Evolutionary conservation across 2,888 invertebrate genomes (phyloP).

Genomic region (Synergus japonicus): DNA sequence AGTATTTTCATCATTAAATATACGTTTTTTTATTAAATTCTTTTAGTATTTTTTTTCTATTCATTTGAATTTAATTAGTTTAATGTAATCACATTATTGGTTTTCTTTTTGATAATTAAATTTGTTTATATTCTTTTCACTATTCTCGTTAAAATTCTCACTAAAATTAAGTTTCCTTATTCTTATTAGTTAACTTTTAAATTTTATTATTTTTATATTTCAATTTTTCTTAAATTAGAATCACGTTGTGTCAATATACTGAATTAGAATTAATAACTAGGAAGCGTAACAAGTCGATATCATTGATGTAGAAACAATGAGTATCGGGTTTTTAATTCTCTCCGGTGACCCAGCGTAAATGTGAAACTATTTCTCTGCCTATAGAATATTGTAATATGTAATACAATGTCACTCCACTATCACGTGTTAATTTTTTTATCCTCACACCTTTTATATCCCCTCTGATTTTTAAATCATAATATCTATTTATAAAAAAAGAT

Average conservation of each 20-base stretch:
- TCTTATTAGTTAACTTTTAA: no score
- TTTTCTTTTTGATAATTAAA: no score
- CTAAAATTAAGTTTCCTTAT: no score
- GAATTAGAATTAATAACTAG: neutral
- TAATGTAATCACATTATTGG: no score
- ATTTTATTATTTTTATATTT: neutral
- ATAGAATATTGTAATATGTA: neutral
- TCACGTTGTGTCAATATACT: neutral
- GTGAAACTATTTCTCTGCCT: neutral
- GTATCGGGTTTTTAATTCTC: constrained; percentile 13
- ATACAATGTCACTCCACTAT: neutral
- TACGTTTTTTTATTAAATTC: no score
- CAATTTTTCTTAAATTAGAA: neutral
- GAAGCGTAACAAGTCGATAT: neutral
- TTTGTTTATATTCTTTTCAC: no score
- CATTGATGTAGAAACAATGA: constrained; percentile 18
- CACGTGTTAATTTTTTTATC: neutral
- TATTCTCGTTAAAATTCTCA: no score
- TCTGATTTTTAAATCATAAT: neutral
- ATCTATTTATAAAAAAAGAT: neutral
- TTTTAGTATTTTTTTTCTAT: no score
- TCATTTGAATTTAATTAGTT: no score
- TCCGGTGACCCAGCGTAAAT: neutral
- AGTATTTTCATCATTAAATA: no score
- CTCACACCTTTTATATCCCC: neutral